A percentile compares a stretch with the other conserved stretches of the same genome.
phyloP scores from a whole-genome alignment of 1,140 invertebrate species.

The Oscheius sp. region DNA sequence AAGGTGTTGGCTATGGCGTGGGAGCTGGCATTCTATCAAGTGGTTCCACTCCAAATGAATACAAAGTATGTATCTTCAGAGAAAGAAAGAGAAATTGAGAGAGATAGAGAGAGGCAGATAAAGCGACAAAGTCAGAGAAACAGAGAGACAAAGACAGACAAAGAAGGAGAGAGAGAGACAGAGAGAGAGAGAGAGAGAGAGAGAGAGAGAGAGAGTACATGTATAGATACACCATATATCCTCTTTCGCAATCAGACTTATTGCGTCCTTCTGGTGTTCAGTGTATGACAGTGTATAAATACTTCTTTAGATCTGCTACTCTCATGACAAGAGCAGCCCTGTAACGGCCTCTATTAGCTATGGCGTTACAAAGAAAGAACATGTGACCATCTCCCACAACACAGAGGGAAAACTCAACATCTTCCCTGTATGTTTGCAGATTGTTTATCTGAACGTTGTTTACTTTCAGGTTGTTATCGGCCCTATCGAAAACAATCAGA shows the following conservation, averaged over 20 bases:
- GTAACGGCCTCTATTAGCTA: slow-evolving; percentile 17
- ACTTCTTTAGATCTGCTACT: slow-evolving; percentile 10
- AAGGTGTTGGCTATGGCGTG: slow-evolving; percentile 86
- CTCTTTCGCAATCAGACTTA: slow-evolving; percentile 5
- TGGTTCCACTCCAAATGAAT: background rate
- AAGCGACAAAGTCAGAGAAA: no score
- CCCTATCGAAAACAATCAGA: background rate
- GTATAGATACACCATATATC: no score
- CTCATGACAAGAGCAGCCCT: slow-evolving; percentile 18
- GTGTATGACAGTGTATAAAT: background rate
- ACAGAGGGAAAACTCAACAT: background rate
- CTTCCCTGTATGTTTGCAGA: background rate
- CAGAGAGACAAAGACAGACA: no score
- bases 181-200: background rate
- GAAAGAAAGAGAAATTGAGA: background rate
- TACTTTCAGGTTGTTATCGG: background rate
- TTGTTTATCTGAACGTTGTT: background rate
- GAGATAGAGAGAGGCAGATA: no score
- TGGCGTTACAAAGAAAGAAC: background rate
- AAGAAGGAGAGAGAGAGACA: background rate
- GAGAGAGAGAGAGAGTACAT: no score
- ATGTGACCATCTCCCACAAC: background rate
- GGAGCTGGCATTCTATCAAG: slow-evolving; percentile 72
- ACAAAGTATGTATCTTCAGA: background rate
- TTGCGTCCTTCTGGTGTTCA: background rate